Evolutionary conservation across 2,113 vertebrate species (phyloP).

Genomic region (Sarotherodon lohbergeri): DNA sequence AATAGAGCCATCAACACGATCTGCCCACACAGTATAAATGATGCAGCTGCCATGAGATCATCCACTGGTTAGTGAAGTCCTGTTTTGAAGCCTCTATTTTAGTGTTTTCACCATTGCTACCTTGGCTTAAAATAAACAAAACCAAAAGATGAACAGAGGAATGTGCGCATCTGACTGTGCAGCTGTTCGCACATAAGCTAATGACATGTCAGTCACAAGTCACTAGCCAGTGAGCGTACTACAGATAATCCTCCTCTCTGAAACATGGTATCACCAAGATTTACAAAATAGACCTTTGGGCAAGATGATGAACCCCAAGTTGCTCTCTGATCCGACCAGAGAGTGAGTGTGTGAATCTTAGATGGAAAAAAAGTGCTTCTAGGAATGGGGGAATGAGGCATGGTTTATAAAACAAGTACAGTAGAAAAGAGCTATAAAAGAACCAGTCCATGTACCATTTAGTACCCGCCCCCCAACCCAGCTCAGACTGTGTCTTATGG

Average conservation of each 20-base stretch:
- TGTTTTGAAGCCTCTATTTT: neutral
- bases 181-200: neutral
- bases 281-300: neutral
- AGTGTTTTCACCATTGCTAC: neutral
- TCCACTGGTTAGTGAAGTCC: neutral
- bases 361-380: neutral
- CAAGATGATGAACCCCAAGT: neutral
- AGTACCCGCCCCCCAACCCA: neutral
- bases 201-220: neutral
- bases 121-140: neutral
- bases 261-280: neutral
- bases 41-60: neutral
- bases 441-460: neutral
- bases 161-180: neutral
- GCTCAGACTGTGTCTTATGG: neutral
- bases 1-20: neutral
- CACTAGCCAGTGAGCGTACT: neutral
- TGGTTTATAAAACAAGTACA: neutral
- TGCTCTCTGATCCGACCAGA: neutral
- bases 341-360: neutral
- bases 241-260: neutral
- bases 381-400: neutral
- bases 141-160: neutral
- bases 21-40: neutral
- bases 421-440: neutral